Conservation (phyloP, 2,797 vertebrate genomes). For the Clarias laeviceps region DNA sequence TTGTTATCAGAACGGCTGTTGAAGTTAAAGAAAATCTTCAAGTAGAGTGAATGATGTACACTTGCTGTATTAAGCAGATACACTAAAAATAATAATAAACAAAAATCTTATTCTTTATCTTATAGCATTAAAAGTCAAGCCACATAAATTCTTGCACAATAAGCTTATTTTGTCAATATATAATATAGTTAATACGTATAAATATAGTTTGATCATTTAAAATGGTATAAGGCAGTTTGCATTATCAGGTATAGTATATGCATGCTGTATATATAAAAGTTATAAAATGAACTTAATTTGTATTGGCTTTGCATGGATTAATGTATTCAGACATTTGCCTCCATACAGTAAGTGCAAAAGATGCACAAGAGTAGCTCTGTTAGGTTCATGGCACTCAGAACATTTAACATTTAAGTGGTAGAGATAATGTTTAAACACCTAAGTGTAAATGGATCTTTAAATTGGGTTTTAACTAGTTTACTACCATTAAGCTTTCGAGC, state of each 20-base stretch:
- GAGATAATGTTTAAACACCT: constrained; percentile 27
- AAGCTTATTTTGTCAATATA: no score
- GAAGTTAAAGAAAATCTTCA: not conserved
- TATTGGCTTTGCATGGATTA: not conserved
- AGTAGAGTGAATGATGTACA: not conserved
- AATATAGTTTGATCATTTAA: no score
- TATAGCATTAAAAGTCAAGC: no score
- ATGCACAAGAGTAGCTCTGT: not conserved
- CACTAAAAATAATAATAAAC: no score
- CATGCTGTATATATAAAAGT: no score
- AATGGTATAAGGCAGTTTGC: no score
- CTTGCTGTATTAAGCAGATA: no score
- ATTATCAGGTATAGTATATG: no score
- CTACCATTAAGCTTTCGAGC: constrained; percentile 5
- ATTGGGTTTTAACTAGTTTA: not conserved
- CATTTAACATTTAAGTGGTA: constrained; percentile 9
- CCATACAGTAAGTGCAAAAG: constrained; percentile 5
- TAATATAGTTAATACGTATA: no score
- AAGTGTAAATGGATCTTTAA: constrained; percentile 16
- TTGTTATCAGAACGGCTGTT: not conserved
- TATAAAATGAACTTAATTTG: not conserved
- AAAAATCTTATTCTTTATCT: no score
- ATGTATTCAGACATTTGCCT: not conserved
- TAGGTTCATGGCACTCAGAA: constrained; percentile 16
- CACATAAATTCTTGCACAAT: no score